A percentile compares a stretch with the other conserved stretches of the same genome.
Conservation (phyloP, 2,797 vertebrate genomes). For the Sparus aurata region DNA sequence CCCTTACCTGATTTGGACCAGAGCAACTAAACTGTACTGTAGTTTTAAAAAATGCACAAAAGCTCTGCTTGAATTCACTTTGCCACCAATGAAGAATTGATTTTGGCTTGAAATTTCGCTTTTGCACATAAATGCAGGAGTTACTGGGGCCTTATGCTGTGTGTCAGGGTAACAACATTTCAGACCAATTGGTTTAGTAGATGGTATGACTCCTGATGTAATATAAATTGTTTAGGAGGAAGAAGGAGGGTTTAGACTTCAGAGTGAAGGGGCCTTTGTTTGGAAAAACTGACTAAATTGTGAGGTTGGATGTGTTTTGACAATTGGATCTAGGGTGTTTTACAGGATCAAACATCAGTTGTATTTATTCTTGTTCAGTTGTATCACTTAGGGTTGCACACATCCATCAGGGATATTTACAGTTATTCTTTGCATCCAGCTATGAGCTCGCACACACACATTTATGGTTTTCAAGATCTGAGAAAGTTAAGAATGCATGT, state of each 20-base stretch:
- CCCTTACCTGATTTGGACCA: no score
- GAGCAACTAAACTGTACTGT: no score
- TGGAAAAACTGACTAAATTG: neutral
- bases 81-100: neutral
- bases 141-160: neutral
- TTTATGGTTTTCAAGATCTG: neutral
- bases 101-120: neutral
- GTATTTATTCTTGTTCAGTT: neutral
- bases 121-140: neutral
- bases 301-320: conserved; percentile 1
- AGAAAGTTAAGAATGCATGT: neutral
- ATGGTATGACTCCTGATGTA: neutral
- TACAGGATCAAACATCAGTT: neutral
- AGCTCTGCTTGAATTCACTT: neutral
- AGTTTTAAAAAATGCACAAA: neutral
- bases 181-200: neutral
- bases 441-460: neutral
- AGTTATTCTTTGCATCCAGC: neutral
- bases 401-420: neutral
- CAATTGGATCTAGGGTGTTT: conserved; percentile 14
- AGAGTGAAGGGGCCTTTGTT: neutral
- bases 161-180: neutral
- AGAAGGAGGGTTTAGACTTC: neutral
- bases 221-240: neutral
- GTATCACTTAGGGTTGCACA: neutral